Conservation (phyloP, 2,888 invertebrate species). For the Micropterix aruncella region DNA sequence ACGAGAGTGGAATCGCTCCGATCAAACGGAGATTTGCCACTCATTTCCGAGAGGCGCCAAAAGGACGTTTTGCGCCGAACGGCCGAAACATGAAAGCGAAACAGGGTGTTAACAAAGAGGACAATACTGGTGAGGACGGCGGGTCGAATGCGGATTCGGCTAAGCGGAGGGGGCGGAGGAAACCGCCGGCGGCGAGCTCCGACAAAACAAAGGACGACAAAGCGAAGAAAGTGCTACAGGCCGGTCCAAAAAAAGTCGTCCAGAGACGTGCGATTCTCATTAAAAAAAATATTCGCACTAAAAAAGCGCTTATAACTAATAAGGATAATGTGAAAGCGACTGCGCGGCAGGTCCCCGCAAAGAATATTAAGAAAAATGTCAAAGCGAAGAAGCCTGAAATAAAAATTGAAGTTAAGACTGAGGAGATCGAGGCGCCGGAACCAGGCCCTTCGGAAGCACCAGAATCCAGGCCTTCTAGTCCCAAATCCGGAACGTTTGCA, state of each 20-base stretch:
- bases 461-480: constrained; percentile 33
- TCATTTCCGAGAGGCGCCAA: too few relatives aligned
- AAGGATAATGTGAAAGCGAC: constrained; percentile 25
- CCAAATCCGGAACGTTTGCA: constrained; percentile 25
- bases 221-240: neutral
- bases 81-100: neutral
- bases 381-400: neutral
- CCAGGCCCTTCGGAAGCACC: constrained; percentile 25
- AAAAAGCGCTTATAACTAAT: constrained; percentile 23
- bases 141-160: constrained; percentile 14
- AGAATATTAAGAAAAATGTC: neutral
- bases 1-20: too few relatives aligned
- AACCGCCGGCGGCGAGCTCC: constrained; percentile 24
- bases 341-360: constrained; percentile 4
- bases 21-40: too few relatives aligned
- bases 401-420: constrained; percentile 1
- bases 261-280: constrained; percentile 32
- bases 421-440: constrained; percentile 28
- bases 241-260: constrained; percentile 5
- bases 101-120: neutral
- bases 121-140: neutral
- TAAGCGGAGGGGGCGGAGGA: constrained; percentile 35
- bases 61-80: too few relatives aligned
- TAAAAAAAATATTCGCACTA: constrained; percentile 30
- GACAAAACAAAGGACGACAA: neutral